Conservation (phyloP, 1,140 invertebrate species). For the Leptonema lineaticorne region DNA sequence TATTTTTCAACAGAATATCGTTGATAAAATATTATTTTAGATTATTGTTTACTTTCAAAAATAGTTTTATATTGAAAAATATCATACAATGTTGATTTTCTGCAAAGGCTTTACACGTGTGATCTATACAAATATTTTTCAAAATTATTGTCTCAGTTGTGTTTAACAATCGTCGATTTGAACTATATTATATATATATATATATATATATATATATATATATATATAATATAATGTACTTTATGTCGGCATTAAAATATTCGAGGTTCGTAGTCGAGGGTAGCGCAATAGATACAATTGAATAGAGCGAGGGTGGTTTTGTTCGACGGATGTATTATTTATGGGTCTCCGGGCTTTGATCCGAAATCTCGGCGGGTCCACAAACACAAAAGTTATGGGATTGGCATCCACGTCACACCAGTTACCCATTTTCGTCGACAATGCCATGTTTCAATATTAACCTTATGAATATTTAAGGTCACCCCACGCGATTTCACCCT, state of each 20-base stretch:
- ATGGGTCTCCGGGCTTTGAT: slow-evolving; percentile 21
- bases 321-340: slow-evolving; percentile 26
- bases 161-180: no score
- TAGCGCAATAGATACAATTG: slow-evolving; percentile 13
- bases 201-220: background rate
- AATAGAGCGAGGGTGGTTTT: slow-evolving; percentile 14
- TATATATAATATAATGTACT: background rate
- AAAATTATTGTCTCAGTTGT: no score
- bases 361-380: slow-evolving; percentile 18
- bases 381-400: slow-evolving; percentile 12
- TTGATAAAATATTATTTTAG: no score
- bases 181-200: no score
- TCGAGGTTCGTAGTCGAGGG: background rate
- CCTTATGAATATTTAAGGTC: slow-evolving; percentile 33
- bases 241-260: slow-evolving; percentile 1
- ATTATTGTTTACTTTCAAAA: no score
- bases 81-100: no score
- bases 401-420: background rate
- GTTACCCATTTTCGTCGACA: background rate
- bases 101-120: no score
- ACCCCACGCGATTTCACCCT: background rate
- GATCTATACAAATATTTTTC: no score
- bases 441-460: slow-evolving; percentile 31
- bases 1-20: no score
- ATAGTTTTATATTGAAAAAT: no score